Evolutionary conservation across 2,113 vertebrate species (phyloP).

Genomic region (Hoplias malabaricus): DNA sequence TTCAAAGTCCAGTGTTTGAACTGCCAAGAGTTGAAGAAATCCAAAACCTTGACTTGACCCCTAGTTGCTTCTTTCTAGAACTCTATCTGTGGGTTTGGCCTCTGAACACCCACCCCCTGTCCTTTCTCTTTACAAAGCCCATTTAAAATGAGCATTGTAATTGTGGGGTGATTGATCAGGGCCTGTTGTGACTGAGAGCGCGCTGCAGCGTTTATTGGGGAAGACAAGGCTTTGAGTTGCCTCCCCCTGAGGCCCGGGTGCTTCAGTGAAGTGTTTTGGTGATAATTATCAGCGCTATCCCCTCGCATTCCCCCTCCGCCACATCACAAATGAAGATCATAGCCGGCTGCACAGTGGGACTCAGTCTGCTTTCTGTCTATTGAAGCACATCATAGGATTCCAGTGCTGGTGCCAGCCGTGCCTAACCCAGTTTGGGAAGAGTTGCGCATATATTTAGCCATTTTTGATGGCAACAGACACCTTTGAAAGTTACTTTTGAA

Average conservation of each 20-base stretch:
- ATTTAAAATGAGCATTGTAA: conserved; percentile 34
- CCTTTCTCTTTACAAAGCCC: conserved; percentile 20
- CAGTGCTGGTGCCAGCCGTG: background rate
- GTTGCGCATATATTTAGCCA: conserved; percentile 21
- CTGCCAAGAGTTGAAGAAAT: background rate
- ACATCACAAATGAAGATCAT: conserved; percentile 43
- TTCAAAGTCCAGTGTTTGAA: background rate
- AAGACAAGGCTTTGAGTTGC: conserved; percentile 19
- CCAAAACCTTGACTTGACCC: background rate
- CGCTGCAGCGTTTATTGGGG: conserved; percentile 18
- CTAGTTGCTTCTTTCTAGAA: background rate
- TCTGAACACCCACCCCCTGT: background rate
- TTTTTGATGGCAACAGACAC: background rate
- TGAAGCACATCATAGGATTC: conserved; percentile 23
- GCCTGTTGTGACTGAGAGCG: conserved; percentile 7
- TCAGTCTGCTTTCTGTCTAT: conserved; percentile 19
- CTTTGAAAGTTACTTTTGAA: background rate
- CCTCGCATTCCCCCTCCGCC: conserved; percentile 30
- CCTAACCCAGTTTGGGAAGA: conserved; percentile 45
- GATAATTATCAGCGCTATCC: conserved; percentile 28
- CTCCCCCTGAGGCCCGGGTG: conserved; percentile 8
- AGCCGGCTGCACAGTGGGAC: conserved; percentile 26
- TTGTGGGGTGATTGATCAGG: conserved; percentile 44
- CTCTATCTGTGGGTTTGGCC: background rate
- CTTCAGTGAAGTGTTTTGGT: conserved; percentile 32